Evolutionary conservation across 2,888 invertebrate genomes (phyloP).

Genomic region (Parnassius apollo): DNA sequence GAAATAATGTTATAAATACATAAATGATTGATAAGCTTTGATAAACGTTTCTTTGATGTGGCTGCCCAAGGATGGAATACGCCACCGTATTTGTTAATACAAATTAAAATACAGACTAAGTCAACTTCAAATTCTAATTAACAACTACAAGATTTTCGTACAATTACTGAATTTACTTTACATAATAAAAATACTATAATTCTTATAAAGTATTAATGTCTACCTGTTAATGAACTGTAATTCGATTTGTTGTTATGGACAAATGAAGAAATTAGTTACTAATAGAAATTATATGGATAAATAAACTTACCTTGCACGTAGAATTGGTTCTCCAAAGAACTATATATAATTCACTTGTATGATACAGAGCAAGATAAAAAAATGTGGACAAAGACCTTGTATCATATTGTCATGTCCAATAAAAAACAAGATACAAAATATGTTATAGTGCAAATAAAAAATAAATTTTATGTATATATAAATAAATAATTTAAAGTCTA

Average conservation of each 20-base stretch:
- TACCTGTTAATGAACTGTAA: no score
- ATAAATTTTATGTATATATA: constrained; percentile 19
- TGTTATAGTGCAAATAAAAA: constrained; percentile 44
- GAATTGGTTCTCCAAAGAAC: constrained; percentile 44
- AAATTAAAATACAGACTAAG: constrained; percentile 13
- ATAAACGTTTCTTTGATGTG: neutral
- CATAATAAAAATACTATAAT: constrained; percentile 3
- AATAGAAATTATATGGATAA: constrained; percentile 35
- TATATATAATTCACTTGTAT: constrained; percentile 53
- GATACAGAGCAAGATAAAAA: constrained; percentile 56
- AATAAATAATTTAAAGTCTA: constrained; percentile 18
- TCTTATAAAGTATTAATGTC: neutral
- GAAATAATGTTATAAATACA: no score
- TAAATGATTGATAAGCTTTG: no score
- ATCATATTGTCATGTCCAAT: constrained; percentile 58
- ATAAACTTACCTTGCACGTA: constrained; percentile 62
- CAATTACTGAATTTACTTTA: neutral
- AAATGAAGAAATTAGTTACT: constrained; percentile 2
- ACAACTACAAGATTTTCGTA: neutral
- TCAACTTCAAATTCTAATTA: neutral
- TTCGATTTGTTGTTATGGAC: no score
- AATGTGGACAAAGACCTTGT: constrained; percentile 61
- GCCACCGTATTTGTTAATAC: constrained; percentile 11
- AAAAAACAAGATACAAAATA: constrained; percentile 47
- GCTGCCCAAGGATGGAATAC: constrained; percentile 1